These are phyloP conservation scores for Morpho deidamia DNA, from an alignment of 2,888 invertebrate genomes.

Conservation along the genomic window DNA sequence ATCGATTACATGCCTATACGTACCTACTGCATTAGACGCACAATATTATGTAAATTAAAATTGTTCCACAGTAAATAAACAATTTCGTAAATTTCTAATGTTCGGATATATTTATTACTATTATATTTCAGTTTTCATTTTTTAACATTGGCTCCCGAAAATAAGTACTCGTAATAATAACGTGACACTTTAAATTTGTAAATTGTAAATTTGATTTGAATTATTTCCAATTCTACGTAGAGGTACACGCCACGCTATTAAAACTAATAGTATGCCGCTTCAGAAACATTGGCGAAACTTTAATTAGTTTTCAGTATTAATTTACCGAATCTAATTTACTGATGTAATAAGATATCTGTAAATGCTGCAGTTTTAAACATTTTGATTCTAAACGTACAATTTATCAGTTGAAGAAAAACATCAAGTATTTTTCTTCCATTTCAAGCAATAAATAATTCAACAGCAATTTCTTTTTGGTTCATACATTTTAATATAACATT, in stretches of 20 bases:
- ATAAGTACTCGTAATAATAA: slow-evolving; percentile 2
- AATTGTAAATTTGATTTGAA: slow-evolving; percentile 12
- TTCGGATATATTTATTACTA: no score
- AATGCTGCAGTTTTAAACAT: background rate
- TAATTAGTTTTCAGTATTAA: slow-evolving; percentile 61
- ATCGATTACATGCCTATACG: no score
- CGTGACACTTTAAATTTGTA: slow-evolving; percentile 4
- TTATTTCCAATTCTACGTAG: slow-evolving; percentile 19
- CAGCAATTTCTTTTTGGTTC: background rate
- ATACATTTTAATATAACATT: background rate
- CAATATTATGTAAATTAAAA: no score
- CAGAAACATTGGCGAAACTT: slow-evolving; percentile 51
- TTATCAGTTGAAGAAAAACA: no score
- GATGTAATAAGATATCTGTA: slow-evolving; percentile 41
- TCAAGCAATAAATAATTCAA: background rate
- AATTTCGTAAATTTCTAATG: no score
- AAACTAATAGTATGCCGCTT: slow-evolving; percentile 32
- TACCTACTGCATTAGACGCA: no score
- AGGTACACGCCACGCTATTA: slow-evolving; percentile 26
- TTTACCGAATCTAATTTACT: slow-evolving; percentile 45
- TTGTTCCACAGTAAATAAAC: no score
- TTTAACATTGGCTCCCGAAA: background rate
- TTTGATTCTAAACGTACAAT: background rate
- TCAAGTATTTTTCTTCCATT: background rate
- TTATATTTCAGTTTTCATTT: no score